These are phyloP conservation scores for Symphodus melops DNA, from an alignment of 2,113 vertebrate species.

Conservation along the genomic window DNA sequence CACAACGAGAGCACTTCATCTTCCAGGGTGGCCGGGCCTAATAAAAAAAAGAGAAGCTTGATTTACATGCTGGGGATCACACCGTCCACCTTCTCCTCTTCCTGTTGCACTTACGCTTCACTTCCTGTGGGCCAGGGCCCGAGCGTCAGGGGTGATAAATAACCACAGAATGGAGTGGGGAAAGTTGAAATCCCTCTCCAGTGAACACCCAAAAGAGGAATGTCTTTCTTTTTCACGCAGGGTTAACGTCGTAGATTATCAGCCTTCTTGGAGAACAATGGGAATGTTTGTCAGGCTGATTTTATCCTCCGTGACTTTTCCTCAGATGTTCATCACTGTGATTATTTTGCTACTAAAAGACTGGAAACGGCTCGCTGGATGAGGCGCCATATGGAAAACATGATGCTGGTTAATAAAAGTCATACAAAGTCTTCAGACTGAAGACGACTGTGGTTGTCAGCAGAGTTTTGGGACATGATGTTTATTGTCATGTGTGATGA, in stretches of 20 bases:
- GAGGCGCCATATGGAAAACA: slow-evolving; percentile 72
- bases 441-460: slow-evolving; percentile 56
- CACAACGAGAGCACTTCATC: slow-evolving; percentile 91
- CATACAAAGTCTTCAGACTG: slow-evolving; percentile 38
- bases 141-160: slow-evolving; percentile 79
- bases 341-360: slow-evolving; percentile 38
- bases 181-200: slow-evolving; percentile 46
- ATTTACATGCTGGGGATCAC: slow-evolving; percentile 89
- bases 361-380: slow-evolving; percentile 47
- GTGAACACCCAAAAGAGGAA: slow-evolving; percentile 41
- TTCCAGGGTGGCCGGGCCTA: slow-evolving; percentile 90
- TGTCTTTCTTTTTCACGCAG: slow-evolving; percentile 5
- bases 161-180: slow-evolving; percentile 69
- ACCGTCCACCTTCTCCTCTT: slow-evolving; percentile 84
- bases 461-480: slow-evolving; percentile 48
- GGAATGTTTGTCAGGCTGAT: slow-evolving; percentile 53
- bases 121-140: slow-evolving; percentile 83
- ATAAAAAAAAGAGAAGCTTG: slow-evolving; percentile 84
- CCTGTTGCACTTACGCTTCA: slow-evolving; percentile 85
- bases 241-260: slow-evolving; percentile 46
- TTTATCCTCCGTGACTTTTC: slow-evolving; percentile 58
- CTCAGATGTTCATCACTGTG: slow-evolving; percentile 49
- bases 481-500: slow-evolving; percentile 60
- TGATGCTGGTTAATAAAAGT: slow-evolving; percentile 59
- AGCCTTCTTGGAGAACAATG: slow-evolving; percentile 39